Evolutionary conservation across 2,797 vertebrate species (phyloP), one percentile per base, ranked within the genome.

Genomic region (Geotrypetes seraphini): DNA sequence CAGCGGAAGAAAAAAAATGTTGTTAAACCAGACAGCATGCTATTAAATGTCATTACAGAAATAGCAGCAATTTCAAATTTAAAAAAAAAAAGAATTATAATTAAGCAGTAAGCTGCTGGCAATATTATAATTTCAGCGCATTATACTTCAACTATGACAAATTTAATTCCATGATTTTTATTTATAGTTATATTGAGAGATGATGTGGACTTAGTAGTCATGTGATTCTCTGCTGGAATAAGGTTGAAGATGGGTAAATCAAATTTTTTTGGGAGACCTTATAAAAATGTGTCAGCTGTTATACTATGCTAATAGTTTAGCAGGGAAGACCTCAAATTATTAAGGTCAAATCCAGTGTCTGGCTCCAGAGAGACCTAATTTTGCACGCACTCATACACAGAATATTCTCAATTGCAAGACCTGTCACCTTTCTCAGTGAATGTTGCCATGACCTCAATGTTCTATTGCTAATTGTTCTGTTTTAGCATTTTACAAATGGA

Each of bases 331-430:
- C 16, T 34, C 30, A 28, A 39, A 32, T 19, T 25, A 24, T 31
- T 20, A 30, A 31, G 34, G 34, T 43, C 46, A 43, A 25, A 30
- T 3, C 7, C 12, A 22, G 26, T 38, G 43, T 31, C 33, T 33
- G 33, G 27, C 30, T 33, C 19, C 39, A 20, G 26, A 39, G 39
- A 32, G 22, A 31, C 22, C 25, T 8, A 12, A 16, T 36, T 35
- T 25, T 13, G 7, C 2, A 12, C n/a, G n/a, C n/a, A n/a, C n/a
- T n/a, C 22, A 14, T 18, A 15, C 22, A 26, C 8, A 19, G 35
- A 22, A 31, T 21, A 33, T 43, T 36, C 30, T 26, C 21, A 40
- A 44, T 39, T 25, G 36, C 24, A 25, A 7, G 10, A 4, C 22
- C 15, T 12, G 36, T 32, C 32, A 36, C 18, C 21, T 29, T 18